phyloP scores from a whole-genome alignment of 2,888 invertebrate species.

The Sminthurides aquaticus region DNA sequence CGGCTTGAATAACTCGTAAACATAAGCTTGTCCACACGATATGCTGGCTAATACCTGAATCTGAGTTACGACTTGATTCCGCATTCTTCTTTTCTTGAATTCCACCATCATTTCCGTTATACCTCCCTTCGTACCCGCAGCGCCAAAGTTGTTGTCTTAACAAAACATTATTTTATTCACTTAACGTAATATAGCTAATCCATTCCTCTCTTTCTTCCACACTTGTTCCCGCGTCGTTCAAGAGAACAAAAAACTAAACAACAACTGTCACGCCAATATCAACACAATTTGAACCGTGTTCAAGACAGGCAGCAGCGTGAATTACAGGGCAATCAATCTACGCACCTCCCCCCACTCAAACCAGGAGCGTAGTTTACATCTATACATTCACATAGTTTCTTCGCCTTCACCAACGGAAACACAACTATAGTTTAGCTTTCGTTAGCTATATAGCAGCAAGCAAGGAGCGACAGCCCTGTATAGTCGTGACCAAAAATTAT shows the following conservation, averaged over 20 bases:
- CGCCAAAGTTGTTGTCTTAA: too few species aligned
- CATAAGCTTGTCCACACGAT: not conserved
- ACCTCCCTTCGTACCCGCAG: too few species aligned
- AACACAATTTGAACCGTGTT: not conserved
- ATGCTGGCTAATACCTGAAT: constrained; percentile 2
- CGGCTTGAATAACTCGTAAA: not conserved
- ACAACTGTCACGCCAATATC: not conserved
- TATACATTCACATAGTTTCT: too few species aligned
- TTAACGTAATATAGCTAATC: too few species aligned
- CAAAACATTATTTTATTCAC: too few species aligned
- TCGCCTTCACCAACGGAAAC: too few species aligned
- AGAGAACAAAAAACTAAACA: not conserved
- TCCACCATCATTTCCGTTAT: too few species aligned
- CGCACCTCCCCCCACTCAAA: too few species aligned
- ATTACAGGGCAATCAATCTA: not conserved
- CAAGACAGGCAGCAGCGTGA: not conserved
- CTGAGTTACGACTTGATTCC: not conserved
- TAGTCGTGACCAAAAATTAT: not conserved
- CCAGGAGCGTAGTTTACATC: too few species aligned
- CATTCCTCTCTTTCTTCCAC: too few species aligned
- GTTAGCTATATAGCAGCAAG: not conserved
- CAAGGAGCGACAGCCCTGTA: not conserved
- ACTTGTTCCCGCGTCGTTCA: too few species aligned
- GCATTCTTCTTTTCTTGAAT: not conserved
- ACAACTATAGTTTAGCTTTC: too few species aligned